Evolutionary conservation across 2,113 vertebrate species (phyloP), one percentile per base, ranked within the genome.

Genomic region (Dinomys branickii): DNA sequence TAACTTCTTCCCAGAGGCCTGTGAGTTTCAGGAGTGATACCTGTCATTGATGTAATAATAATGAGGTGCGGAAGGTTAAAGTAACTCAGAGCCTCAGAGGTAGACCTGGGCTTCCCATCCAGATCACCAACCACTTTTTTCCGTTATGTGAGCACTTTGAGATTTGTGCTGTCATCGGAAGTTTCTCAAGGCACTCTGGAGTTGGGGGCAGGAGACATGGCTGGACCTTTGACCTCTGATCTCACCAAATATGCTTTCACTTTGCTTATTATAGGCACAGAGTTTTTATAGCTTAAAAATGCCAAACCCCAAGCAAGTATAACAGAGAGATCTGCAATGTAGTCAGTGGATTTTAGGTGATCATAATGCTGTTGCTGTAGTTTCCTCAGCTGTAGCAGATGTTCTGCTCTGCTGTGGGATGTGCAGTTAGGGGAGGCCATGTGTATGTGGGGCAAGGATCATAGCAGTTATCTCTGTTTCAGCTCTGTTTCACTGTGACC

Each of bases 391-490:
- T 24, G 7, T 20, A 30, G 10, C 1, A 10, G 59, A 35, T 14
- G 73, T 14, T 22, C 19, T 5, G 9, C 14, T 35, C 10, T 7
- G 30, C 1, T 1, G 24, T 8, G 4, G 2, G 5, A 20, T 4
- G 41, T 91, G 22, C 19, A 22, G n/a, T 73, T 26, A 2, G 3
- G 28, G 3, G 1, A 56, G 7, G 30, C 3, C 41, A 10, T 54
- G 1, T 35, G 16, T 17, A 19, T 1, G 0, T 52, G 30, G 5
- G 8, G 0, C 28, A 12, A 2, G 7, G 0, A 7, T 0, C 38
- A 11, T 2, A 0, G 16, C 3, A 13, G 44, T 30, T 7, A 33
- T 44, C 84, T 56, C 11, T 22, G 0, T 3, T n/a, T 59, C 10
- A 12, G 5, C 13, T 85, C 54, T 56, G 3, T 52, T 88, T 22